phyloP scores from a whole-genome alignment of 2,888 invertebrate species.

The Alcis repandata region DNA sequence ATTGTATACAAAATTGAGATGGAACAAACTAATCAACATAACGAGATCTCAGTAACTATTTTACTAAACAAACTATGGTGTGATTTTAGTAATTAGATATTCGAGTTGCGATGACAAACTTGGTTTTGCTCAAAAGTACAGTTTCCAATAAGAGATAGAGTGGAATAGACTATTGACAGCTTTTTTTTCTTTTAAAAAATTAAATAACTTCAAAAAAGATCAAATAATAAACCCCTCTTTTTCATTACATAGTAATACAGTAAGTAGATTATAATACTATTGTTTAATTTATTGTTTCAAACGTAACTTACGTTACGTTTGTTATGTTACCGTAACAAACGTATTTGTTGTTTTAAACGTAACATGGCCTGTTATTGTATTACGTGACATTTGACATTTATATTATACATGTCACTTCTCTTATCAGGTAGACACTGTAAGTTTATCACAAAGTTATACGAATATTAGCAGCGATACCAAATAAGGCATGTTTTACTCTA shows the following conservation, averaged over 20 bases:
- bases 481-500: constrained; percentile 74
- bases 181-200: too few relatives aligned
- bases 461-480: constrained; percentile 73
- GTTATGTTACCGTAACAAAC: too few relatives aligned
- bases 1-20: constrained; percentile 73
- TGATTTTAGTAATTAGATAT: constrained; percentile 64
- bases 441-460: constrained; percentile 36
- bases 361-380: neutral
- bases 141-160: constrained; percentile 4
- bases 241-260: too few relatives aligned
- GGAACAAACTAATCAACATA: constrained; percentile 75
- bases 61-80: constrained; percentile 58
- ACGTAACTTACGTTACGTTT: too few relatives aligned
- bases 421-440: constrained; percentile 13
- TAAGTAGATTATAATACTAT: too few relatives aligned
- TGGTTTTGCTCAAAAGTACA: constrained; percentile 43
- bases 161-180: neutral
- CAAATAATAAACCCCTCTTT: too few relatives aligned
- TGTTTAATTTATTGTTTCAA: too few relatives aligned
- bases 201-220: too few relatives aligned
- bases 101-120: constrained; percentile 52
- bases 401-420: constrained; percentile 7
- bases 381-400: too few relatives aligned
- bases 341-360: neutral
- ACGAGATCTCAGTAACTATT: constrained; percentile 79